Evolutionary conservation across 2,797 vertebrate species (phyloP).

Genomic region (Acropternis orthonyx): DNA sequence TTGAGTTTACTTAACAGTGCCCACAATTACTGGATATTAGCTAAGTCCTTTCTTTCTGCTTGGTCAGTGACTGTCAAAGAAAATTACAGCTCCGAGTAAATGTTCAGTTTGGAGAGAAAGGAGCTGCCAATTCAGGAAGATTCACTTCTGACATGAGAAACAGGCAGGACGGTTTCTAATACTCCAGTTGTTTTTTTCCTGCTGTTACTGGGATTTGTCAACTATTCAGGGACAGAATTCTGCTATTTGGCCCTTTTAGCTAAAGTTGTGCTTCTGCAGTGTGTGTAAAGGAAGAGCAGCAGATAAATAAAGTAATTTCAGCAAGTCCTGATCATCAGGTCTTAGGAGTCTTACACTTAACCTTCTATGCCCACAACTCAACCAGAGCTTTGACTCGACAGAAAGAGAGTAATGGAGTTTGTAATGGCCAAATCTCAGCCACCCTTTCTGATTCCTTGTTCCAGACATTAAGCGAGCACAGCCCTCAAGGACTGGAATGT

Average conservation of each 20-base stretch:
- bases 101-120: conserved; percentile 8
- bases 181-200: background rate
- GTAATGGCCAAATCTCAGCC: background rate
- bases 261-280: background rate
- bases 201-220: background rate
- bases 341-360: background rate
- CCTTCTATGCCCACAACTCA: background rate
- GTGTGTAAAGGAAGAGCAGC: background rate
- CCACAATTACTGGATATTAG: background rate
- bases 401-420: background rate
- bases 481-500: background rate
- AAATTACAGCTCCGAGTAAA: background rate
- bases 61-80: background rate
- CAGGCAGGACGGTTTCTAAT: background rate
- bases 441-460: background rate
- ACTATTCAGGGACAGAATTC: background rate
- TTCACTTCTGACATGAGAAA: background rate
- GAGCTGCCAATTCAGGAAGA: background rate
- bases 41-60: background rate
- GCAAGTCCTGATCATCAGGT: background rate
- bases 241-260: background rate
- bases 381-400: background rate
- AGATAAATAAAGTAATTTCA: background rate
- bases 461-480: background rate
- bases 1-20: background rate